Evolutionary conservation across 2,888 invertebrate species (phyloP).

Genomic region (Scaptomyza cyrtandrae): DNA sequence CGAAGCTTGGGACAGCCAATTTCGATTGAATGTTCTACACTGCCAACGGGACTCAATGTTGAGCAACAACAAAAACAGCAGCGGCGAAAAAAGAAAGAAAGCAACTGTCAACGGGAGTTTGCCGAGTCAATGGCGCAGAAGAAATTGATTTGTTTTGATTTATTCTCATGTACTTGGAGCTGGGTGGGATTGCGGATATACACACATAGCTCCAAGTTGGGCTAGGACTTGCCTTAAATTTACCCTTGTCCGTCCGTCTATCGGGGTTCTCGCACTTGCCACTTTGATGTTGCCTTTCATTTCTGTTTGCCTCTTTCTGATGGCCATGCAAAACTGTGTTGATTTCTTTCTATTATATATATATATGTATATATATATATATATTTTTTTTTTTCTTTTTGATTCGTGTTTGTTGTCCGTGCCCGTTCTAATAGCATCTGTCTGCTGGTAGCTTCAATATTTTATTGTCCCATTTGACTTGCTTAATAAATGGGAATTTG

Average conservation of each 20-base stretch:
- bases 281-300: slow-evolving; percentile 43
- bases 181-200: neutral
- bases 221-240: neutral
- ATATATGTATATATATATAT: too few species aligned
- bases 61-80: neutral
- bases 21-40: slow-evolving; percentile 32
- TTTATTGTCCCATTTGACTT: slow-evolving; percentile 68
- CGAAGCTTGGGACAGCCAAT: slow-evolving; percentile 33
- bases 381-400: slow-evolving; percentile 40
- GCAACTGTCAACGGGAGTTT: slow-evolving; percentile 64
- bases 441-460: slow-evolving; percentile 40
- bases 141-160: slow-evolving; percentile 77
- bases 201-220: neutral
- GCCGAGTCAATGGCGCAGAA: slow-evolving; percentile 69
- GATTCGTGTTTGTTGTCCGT: neutral
- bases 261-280: slow-evolving; percentile 17
- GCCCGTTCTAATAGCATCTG: slow-evolving; percentile 5
- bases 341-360: slow-evolving; percentile 42
- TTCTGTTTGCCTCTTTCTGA: slow-evolving; percentile 15
- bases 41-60: slow-evolving; percentile 13
- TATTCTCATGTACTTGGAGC: slow-evolving; percentile 48
- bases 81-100: slow-evolving; percentile 9
- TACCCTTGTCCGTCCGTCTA: neutral
- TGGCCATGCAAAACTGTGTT: slow-evolving; percentile 57
- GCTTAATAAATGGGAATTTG: slow-evolving; percentile 66